Base-by-base conservation (phyloP, 2,113 vertebrate genomes). In the Orientallactaga bullata region DNA sequence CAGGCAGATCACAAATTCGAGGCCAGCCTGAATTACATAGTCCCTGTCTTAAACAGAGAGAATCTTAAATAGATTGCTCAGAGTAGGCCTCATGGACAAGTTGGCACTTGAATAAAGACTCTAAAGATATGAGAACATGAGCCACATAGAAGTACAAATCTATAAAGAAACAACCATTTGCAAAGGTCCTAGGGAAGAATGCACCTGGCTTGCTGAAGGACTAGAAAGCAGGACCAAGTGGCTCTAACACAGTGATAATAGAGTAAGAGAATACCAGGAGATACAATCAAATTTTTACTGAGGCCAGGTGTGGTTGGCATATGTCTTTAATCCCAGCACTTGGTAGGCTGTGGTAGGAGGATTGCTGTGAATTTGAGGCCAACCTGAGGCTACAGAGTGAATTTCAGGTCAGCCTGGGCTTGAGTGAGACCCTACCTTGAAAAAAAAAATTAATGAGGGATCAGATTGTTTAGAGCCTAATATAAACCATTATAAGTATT, bases 101-200 rank as follows among this genome's bases (percentile, higher is more conserved):
- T 23, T 94, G 60, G 39, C 28, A 86, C 89, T 63, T 91, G 76
- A 95, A 24, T 55, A 90, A 96, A 86, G 65, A 84, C 42, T 95
- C 80, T 81, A 88, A 32, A 39, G 42, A 91, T 32, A 16, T 55
- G 18, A 94, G 63, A 76, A 96, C 91, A 37, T 83, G 37, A 91
- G 32, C 13, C 55, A 95, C n/a, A 61, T 35, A 63, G 69, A 88
- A 84, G 30, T 61, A 23, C 73, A 84, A 68, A 76, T n/a, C 71
- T 28, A 60, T 13, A 20, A 55, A 78, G 68, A 55, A 84, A 89
- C 5, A 77, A 24, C n/a, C 35, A 61, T 26, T 26, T 47, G 68
- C 86, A 90, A 88, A 95, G 21, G n/a, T 82, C 79, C 63, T 91
- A 69, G 74, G 15, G 35, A 74, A 92, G 74, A 80, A 10, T 68